These are phyloP conservation scores for Sciurus vulgaris DNA, from an alignment of 2,797 vertebrate genomes.

Conservation along the genomic window DNA sequence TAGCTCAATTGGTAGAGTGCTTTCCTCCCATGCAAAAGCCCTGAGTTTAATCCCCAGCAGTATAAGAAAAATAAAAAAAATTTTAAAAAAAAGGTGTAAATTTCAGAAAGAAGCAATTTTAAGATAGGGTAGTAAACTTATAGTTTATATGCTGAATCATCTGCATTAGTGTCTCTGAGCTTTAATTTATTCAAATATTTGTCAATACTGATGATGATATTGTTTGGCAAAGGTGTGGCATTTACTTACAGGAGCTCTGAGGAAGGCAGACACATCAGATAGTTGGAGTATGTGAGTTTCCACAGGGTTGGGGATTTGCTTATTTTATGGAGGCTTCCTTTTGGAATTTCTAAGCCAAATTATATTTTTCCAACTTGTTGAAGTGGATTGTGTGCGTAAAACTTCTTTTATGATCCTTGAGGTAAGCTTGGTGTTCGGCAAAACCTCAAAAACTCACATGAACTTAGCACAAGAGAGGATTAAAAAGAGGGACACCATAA, in stretches of 20 bases:
- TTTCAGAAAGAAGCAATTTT: not conserved
- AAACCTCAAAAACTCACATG: not conserved
- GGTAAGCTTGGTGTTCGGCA: not conserved
- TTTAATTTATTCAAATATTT: conserved; percentile 50
- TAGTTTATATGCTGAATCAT: conserved; percentile 22
- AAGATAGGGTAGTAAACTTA: not conserved
- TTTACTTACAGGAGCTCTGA: conserved; percentile 1
- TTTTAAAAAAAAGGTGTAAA: not conserved
- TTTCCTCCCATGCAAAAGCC: no score
- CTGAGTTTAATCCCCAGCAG: no score
- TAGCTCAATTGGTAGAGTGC: no score
- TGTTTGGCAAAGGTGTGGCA: not conserved
- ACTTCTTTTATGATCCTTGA: not conserved
- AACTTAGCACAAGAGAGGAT: not conserved
- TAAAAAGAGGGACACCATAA: not conserved
- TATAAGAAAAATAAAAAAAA: no score
- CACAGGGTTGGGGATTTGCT: not conserved
- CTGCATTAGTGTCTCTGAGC: not conserved
- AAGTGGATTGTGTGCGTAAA: not conserved
- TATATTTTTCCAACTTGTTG: not conserved
- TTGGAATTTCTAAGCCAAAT: not conserved
- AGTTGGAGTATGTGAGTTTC: not conserved
- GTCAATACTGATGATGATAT: not conserved
- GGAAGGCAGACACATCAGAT: not conserved
- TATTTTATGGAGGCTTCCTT: not conserved